Percentiles rank a stretch among this genome's conserved stretches.
Evolutionary conservation across 2,888 invertebrate species (phyloP).

Genomic region (Diploptera punctata): DNA sequence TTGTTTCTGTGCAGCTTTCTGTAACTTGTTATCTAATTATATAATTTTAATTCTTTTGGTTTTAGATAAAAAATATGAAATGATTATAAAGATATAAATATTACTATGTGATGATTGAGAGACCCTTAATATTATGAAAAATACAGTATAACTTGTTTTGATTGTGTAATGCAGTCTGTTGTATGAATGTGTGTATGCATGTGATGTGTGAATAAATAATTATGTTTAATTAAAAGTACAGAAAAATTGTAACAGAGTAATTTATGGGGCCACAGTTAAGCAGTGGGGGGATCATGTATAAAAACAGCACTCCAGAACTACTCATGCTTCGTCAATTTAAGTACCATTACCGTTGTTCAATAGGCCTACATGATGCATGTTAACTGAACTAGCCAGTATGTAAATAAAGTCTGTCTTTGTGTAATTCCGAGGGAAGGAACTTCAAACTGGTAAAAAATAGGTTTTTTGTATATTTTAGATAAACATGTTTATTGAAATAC

Average conservation of each 20-base stretch:
- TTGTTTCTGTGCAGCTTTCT: background rate
- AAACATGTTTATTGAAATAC: background rate
- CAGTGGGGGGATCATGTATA: background rate
- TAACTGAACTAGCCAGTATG: constrained; percentile 4
- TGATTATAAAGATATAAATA: background rate
- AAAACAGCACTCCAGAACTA: background rate
- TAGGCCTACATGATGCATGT: constrained; percentile 22
- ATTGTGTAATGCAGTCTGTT: background rate
- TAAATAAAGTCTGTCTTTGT: constrained; percentile 26
- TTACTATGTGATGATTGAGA: background rate
- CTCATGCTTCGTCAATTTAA: constrained; percentile 8
- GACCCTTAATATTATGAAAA: background rate
- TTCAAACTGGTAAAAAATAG: background rate
- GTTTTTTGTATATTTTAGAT: constrained; percentile 21
- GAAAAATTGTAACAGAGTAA: background rate
- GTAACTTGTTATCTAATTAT: background rate
- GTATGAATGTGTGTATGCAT: background rate
- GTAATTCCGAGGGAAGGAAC: constrained; percentile 10
- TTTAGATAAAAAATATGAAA: background rate
- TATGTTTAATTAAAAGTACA: background rate
- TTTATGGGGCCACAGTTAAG: constrained; percentile 4
- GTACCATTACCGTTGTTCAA: constrained; percentile 12
- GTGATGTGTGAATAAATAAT: background rate
- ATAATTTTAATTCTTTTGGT: background rate
- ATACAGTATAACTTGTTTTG: background rate